Base-by-base conservation (phyloP, 2,797 vertebrate genomes). In the Oreortyx pictus region DNA sequence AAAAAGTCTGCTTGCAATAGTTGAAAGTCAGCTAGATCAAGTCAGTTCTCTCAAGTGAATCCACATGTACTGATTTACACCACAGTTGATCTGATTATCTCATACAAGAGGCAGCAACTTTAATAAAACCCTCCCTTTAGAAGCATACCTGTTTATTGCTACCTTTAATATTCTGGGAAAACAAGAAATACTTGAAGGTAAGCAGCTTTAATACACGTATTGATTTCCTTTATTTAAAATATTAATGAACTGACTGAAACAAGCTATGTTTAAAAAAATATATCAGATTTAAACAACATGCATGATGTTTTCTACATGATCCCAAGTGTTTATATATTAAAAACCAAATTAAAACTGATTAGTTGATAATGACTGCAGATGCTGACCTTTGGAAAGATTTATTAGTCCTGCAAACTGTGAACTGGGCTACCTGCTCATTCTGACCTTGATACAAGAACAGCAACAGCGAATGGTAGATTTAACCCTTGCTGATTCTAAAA, bases 311-410 rank as follows among this genome's bases (percentile, higher is more conserved):
- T 95, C 79, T 87, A 82, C 87, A 91, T 94, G 92, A 92, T 96
- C 77, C 81, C 90, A 79, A 92, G 86, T 87, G 89, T 96, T 97
- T 92, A 94, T 90, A 82, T 92, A 95, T 95, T 97, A 96, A 97
- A 97, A 96, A 76, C 37, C 82, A 93, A 97, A 96, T 96, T 95
- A 92, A 92, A 97, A 95, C 91, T 96, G 94, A 94, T 96, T 96
- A 94, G 87, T 92, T 93, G 91, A 94, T 94, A 96, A 93, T 95
- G 89, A 95, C 84, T 95, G 87, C 95, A 94, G 90, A 94, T 94
- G 94, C 89, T 96, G 95, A 97, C 92, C 97, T 97, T 90, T 96
- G 90, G 81, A 91, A 95, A 96, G 95, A 96, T 95, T 96, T 93
- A 92, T 97, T 94, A 96, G 91, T 88, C 87, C 85, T 91, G 68